Percentiles rank a stretch among this genome's conserved stretches.
phyloP scores from a whole-genome alignment of 2,797 vertebrate species.

The Cynodonichthys magdalenae region DNA sequence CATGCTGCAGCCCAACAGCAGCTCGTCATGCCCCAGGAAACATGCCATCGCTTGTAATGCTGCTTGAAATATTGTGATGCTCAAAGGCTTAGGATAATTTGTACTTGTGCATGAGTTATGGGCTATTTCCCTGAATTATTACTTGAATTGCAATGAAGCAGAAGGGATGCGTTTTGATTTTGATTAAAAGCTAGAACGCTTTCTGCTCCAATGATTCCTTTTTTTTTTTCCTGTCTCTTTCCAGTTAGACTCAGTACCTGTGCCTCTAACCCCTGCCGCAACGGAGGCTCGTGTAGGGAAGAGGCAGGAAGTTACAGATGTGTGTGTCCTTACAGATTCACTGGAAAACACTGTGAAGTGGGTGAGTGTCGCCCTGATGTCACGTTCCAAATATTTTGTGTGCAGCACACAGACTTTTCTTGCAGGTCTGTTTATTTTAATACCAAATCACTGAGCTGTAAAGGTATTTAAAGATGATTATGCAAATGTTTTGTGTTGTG shows the following conservation, averaged over 20 bases:
- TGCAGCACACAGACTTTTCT: neutral
- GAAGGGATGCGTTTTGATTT: constrained; percentile 49
- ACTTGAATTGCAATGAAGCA: constrained; percentile 36
- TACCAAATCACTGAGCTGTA: too few species aligned
- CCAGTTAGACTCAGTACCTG: constrained; percentile 93
- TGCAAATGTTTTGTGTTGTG: too few species aligned
- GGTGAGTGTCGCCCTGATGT: constrained; percentile 78
- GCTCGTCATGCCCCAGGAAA: constrained; percentile 51
- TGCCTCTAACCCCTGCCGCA: constrained; percentile 90
- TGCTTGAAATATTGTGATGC: constrained; percentile 58
- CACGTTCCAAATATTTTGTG: neutral
- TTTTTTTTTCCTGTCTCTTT: constrained; percentile 43
- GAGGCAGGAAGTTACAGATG: constrained; percentile 88
- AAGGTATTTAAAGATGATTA: too few species aligned
- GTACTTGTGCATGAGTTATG: constrained; percentile 45
- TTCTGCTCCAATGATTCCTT: constrained; percentile 46
- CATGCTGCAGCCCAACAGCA: constrained; percentile 22
- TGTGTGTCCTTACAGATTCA: constrained; percentile 94
- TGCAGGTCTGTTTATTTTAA: neutral
- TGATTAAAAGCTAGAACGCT: constrained; percentile 31
- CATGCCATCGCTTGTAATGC: constrained; percentile 48
- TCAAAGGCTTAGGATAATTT: constrained; percentile 59
- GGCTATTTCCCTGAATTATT: constrained; percentile 47
- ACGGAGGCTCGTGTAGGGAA: constrained; percentile 94
- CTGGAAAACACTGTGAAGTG: constrained; percentile 95